Conservation (phyloP, 2,797 vertebrate genomes). For the Heterohyrax brucei region DNA sequence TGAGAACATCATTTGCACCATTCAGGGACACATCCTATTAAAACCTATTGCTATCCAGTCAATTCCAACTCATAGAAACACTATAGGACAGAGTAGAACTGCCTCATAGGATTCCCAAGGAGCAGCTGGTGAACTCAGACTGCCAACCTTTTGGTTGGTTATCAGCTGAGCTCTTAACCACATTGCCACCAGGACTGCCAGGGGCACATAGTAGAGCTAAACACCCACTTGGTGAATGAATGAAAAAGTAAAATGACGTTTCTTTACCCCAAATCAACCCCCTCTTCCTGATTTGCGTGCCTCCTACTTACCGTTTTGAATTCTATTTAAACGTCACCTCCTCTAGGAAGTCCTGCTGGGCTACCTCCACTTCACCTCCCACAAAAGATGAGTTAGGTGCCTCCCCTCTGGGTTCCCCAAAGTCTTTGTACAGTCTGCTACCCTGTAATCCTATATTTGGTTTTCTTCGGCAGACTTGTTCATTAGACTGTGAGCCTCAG, state of each 20-base stretch:
- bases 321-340: constrained; percentile 14
- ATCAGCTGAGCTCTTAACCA: no score
- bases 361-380: neutral
- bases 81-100: no score
- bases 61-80: no score
- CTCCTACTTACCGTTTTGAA: neutral
- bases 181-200: no score
- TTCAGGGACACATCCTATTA: no score
- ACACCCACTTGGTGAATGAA: neutral
- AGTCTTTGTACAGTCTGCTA: neutral
- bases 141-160: no score
- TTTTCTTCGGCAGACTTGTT: neutral
- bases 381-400: neutral
- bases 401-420: neutral
- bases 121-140: no score
- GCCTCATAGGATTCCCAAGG: no score
- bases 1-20: no score
- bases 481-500: neutral
- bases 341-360: neutral
- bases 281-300: neutral
- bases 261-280: neutral
- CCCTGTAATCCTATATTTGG: neutral
- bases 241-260: neutral
- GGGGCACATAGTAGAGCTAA: neutral
- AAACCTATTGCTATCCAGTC: no score